A percentile compares a stretch with the other conserved stretches of the same genome.
These are phyloP conservation scores for Chelonus formosanus DNA, from an alignment of 2,888 invertebrate species.

Conservation along the genomic window DNA sequence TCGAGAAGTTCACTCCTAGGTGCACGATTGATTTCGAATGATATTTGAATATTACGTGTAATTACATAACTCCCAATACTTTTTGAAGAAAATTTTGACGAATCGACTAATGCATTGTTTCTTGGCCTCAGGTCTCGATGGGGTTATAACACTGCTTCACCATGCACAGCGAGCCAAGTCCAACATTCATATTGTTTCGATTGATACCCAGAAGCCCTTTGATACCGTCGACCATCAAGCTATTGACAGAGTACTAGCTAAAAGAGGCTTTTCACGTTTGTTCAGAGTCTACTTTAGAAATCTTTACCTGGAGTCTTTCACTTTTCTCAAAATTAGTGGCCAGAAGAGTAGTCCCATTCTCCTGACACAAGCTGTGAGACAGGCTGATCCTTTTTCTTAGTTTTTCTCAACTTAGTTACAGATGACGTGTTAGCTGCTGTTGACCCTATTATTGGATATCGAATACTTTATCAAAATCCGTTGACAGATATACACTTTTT, in stretches of 20 bases:
- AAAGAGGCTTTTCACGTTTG: slow-evolving; percentile 51
- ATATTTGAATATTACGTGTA: too few relatives aligned
- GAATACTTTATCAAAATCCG: too few relatives aligned
- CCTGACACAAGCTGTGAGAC: slow-evolving; percentile 33
- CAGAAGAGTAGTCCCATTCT: slow-evolving; percentile 5
- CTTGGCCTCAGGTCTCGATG: too few relatives aligned
- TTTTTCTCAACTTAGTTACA: slow-evolving; percentile 35
- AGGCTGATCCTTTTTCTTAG: slow-evolving; percentile 39
- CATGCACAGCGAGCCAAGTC: slow-evolving; percentile 45
- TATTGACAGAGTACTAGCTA: slow-evolving; percentile 50
- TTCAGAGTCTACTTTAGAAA: slow-evolving; percentile 53
- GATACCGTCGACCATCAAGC: slow-evolving; percentile 56
- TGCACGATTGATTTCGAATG: too few relatives aligned
- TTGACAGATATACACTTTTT: too few relatives aligned
- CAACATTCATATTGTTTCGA: slow-evolving; percentile 55
- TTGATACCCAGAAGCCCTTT: slow-evolving; percentile 65
- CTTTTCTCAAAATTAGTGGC: slow-evolving; percentile 35
- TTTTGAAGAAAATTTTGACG: too few relatives aligned
- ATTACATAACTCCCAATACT: too few relatives aligned
- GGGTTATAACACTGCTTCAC: slow-evolving; percentile 29
- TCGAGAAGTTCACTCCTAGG: too few relatives aligned
- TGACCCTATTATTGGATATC: slow-evolving; percentile 37
- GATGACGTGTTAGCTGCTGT: slow-evolving; percentile 29
- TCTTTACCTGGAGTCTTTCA: slow-evolving; percentile 53
- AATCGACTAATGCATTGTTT: too few relatives aligned